These are phyloP conservation scores for Neoascia interrupta DNA, from an alignment of 2,888 invertebrate species.

Conservation along the genomic window DNA sequence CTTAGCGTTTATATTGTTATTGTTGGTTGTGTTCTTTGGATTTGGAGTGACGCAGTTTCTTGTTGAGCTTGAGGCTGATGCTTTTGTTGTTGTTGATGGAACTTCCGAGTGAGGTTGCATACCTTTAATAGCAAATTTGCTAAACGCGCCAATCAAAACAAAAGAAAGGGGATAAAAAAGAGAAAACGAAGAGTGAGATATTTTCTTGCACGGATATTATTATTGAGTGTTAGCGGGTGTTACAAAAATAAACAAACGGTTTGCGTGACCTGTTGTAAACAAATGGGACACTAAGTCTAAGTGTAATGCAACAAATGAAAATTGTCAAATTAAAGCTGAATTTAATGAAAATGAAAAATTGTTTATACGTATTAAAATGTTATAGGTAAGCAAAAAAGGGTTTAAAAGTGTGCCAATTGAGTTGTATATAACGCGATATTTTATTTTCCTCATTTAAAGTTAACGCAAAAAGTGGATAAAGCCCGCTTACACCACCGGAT, in stretches of 20 bases:
- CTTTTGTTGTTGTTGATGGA: slow-evolving; percentile 77
- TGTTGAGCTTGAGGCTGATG: slow-evolving; percentile 71
- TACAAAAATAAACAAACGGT: slow-evolving; percentile 13
- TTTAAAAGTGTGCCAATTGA: no score
- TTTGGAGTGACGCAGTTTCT: slow-evolving; percentile 53
- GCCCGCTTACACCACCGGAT: no score
- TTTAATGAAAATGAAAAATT: slow-evolving; percentile 5
- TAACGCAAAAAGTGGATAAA: no score
- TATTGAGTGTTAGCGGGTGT: no score
- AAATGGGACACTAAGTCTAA: no score
- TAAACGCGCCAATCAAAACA: slow-evolving; percentile 60
- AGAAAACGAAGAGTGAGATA: slow-evolving; percentile 59
- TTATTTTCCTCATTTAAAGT: no score
- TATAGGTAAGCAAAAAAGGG: no score
- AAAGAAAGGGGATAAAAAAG: slow-evolving; percentile 52
- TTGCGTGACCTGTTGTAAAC: slow-evolving; percentile 7
- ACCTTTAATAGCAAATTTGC: slow-evolving; percentile 79
- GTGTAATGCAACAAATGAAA: slow-evolving; percentile 60
- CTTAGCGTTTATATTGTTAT: slow-evolving; percentile 56
- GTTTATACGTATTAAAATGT: no score
- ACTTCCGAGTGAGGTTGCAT: slow-evolving; percentile 80
- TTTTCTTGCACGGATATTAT: slow-evolving; percentile 28
- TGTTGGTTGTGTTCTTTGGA: slow-evolving; percentile 64
- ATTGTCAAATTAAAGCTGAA: background rate
- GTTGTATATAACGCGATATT: no score